Base-by-base conservation (phyloP, 2,113 vertebrate genomes). In the Scopus umbretta region DNA sequence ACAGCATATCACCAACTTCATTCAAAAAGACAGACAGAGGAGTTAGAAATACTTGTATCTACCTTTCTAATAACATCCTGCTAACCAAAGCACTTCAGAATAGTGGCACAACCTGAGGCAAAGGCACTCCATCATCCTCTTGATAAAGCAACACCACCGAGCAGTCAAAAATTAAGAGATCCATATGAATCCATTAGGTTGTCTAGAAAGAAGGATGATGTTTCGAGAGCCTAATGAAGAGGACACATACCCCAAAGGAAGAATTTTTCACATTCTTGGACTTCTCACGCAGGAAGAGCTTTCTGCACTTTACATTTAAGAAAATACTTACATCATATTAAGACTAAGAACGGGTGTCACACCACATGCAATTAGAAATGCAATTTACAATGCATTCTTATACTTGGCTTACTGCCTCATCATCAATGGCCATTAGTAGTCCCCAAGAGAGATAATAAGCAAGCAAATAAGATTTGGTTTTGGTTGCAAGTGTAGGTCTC, bases 271-370 rank as follows among this genome's bases (percentile, higher is more conserved):
- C 13, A n/a, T 55, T 76, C 66, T 67, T 18, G 3, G 26, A 65
- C 27, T 76, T 76, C 4, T 76, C 49, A 66, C 21, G 73, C 3
- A 78, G 27, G 10, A 74, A 78, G 32, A 84, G 62, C 22, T 78
- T 91, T 42, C 80, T 38, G 76, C 50, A 84, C 81, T 95, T 81
- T 78, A n/a, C 27, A 63, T 59, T 67, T 85, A 52, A 72, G 40
- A 79, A 92, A 85, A 82, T 52, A 32, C 7, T 84, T 79, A 21
- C 8, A 34, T 21, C 58, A 13, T 2, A 29, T 38, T 62, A 89
- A 80, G 42, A 40, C n/a, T 58, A 73, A 79, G 53, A 86, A 80
- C 15, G 25, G 5, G 5, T 6, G 22, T 53, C 45, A 78, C 32
- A 55, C 6, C 27, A 52, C 18, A 36, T 22, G 32, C 56, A 56